Conservation (phyloP, 2,113 vertebrate genomes). For the Gasterosteus nipponicus region DNA sequence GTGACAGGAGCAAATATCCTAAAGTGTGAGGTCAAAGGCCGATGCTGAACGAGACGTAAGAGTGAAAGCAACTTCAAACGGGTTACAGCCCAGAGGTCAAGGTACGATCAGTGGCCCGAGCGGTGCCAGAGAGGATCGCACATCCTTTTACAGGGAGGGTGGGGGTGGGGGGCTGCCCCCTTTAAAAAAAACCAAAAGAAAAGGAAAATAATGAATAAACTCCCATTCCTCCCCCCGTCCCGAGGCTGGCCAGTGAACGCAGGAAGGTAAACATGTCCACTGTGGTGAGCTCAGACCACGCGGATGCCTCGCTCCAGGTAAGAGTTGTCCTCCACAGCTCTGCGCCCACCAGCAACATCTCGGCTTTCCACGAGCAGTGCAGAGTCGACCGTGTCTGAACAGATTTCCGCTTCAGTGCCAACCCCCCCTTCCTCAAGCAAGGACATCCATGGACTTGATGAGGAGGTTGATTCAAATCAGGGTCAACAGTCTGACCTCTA, state of each 20-base stretch:
- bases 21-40: slow-evolving; percentile 39
- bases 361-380: slow-evolving; percentile 50
- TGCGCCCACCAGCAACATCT: slow-evolving; percentile 71
- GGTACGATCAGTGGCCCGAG: slow-evolving; percentile 49
- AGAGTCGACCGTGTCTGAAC: slow-evolving; percentile 66
- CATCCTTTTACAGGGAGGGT: slow-evolving; percentile 52
- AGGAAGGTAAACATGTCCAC: slow-evolving; percentile 84
- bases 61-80: slow-evolving; percentile 41
- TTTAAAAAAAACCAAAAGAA: slow-evolving; percentile 29
- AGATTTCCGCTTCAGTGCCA: slow-evolving; percentile 66
- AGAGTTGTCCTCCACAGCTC: slow-evolving; percentile 74
- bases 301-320: slow-evolving; percentile 77
- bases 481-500: slow-evolving; percentile 69
- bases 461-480: slow-evolving; percentile 70
- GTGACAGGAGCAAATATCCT: neutral
- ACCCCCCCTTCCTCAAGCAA: slow-evolving; percentile 66
- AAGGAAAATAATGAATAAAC: slow-evolving; percentile 56
- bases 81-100: slow-evolving; percentile 50
- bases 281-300: slow-evolving; percentile 73
- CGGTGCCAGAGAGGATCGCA: slow-evolving; percentile 39
- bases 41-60: slow-evolving; percentile 20
- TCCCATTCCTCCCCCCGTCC: slow-evolving; percentile 48
- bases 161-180: slow-evolving; percentile 48
- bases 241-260: slow-evolving; percentile 65
- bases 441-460: slow-evolving; percentile 67